Conservation (phyloP, 1,140 invertebrate genomes). For the Ips typographus region DNA sequence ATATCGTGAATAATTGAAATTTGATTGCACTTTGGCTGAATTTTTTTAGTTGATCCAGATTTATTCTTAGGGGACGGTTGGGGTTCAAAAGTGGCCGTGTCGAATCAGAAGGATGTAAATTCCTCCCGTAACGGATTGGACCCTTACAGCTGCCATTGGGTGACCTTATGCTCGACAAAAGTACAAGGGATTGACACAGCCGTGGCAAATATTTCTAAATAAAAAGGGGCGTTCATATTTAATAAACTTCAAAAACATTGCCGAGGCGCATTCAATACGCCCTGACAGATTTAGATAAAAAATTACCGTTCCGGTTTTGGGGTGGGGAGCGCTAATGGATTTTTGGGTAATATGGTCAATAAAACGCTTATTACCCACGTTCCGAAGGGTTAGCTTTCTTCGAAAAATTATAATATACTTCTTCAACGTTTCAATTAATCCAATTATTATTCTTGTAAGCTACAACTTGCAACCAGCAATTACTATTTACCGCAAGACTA, state of each 20-base stretch:
- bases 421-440: too few relatives aligned
- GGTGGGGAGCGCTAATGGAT: constrained; percentile 27
- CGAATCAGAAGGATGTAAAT: constrained; percentile 34
- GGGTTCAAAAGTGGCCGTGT: constrained; percentile 22
- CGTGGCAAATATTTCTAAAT: constrained; percentile 42
- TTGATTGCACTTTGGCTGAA: background rate
- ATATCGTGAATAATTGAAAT: constrained; percentile 9
- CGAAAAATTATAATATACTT: too few relatives aligned
- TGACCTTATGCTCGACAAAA: constrained; percentile 24
- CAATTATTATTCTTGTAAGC: too few relatives aligned
- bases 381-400: too few relatives aligned
- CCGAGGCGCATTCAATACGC: constrained; percentile 29
- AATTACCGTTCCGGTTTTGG: constrained; percentile 19
- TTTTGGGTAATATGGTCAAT: constrained; percentile 27
- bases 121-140: constrained; percentile 35
- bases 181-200: constrained; percentile 34
- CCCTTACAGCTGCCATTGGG: constrained; percentile 32
- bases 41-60: background rate
- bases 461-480: too few relatives aligned
- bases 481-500: background rate
- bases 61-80: background rate
- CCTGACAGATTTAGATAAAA: constrained; percentile 32
- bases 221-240: constrained; percentile 41
- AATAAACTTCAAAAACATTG: constrained; percentile 37
- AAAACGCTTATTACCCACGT: constrained; percentile 21